phyloP scores from a whole-genome alignment of 2,797 vertebrate species.

The Chiroxiphia lanceolata region DNA sequence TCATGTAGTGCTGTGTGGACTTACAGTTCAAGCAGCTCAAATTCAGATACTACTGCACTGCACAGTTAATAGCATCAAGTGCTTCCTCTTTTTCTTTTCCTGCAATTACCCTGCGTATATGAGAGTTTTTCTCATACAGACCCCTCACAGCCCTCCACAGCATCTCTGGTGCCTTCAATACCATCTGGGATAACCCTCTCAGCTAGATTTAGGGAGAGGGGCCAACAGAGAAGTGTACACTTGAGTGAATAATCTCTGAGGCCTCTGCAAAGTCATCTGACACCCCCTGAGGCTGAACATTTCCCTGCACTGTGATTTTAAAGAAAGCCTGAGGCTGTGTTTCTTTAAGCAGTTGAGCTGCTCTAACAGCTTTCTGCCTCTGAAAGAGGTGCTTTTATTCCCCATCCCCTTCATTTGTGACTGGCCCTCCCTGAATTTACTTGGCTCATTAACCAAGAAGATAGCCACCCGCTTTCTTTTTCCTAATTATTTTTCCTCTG shows the following conservation, averaged over 20 bases:
- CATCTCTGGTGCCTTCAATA: background rate
- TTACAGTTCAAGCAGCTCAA: background rate
- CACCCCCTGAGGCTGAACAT: background rate
- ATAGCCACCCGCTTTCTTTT: background rate
- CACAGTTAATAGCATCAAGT: background rate
- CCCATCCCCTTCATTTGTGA: background rate
- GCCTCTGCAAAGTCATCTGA: conserved; percentile 12
- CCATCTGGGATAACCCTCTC: background rate
- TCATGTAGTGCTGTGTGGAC: background rate
- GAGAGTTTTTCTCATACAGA: background rate
- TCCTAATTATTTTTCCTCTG: background rate
- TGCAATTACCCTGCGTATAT: background rate
- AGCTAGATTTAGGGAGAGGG: background rate
- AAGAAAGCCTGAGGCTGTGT: background rate
- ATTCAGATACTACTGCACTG: background rate
- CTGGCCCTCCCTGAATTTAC: background rate
- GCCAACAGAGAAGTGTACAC: background rate
- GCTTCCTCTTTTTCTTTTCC: background rate
- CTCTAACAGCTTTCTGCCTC: conserved; percentile 1
- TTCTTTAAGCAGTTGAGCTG: background rate
- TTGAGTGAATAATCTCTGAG: background rate
- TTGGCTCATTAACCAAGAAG: conserved; percentile 19
- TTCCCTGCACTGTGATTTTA: conserved; percentile 1
- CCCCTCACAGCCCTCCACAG: background rate
- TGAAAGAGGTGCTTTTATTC: conserved; percentile 16